Percentiles rank a stretch among this genome's conserved stretches.
phyloP scores from a whole-genome alignment of 1,140 invertebrate genomes.

The Augochlora pura region DNA sequence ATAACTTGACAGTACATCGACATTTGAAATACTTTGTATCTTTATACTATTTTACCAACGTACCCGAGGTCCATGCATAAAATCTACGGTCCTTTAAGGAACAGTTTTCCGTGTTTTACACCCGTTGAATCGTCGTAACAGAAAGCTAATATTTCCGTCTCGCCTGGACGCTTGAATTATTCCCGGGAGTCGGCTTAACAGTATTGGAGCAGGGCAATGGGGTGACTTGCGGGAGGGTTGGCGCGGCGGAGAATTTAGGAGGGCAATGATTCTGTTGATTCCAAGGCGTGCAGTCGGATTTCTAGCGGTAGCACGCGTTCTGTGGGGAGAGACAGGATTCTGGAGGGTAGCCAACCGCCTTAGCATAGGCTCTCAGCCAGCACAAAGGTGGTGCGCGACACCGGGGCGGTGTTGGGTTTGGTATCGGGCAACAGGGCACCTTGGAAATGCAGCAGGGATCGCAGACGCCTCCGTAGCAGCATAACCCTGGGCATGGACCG shows the following conservation, averaged over 20 bases:
- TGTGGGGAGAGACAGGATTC: constrained; percentile 26
- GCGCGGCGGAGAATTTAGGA: background rate
- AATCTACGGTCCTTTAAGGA: too few species aligned
- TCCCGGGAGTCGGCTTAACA: background rate
- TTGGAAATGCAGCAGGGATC: constrained; percentile 63
- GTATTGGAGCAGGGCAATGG: background rate
- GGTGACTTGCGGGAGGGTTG: background rate
- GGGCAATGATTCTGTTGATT: background rate
- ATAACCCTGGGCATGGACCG: constrained; percentile 67
- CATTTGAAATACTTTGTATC: too few species aligned
- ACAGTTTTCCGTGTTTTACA: too few species aligned
- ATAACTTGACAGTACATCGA: too few species aligned
- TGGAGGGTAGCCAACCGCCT: constrained; percentile 1
- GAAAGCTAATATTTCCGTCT: too few species aligned
- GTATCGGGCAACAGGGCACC: constrained; percentile 52
- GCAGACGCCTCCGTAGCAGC: constrained; percentile 48
- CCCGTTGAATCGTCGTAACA: too few species aligned
- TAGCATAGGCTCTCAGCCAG: constrained; percentile 6
- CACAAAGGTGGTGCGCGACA: constrained; percentile 21
- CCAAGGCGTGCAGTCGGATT: background rate
- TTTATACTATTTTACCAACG: too few species aligned
- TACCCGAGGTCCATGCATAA: too few species aligned
- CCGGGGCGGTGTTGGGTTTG: background rate
- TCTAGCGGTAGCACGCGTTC: background rate
- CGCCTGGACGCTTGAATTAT: background rate